These are phyloP conservation scores for Pogonophryne albipinna DNA, from an alignment of 2,797 vertebrate species.

Conservation along the genomic window DNA sequence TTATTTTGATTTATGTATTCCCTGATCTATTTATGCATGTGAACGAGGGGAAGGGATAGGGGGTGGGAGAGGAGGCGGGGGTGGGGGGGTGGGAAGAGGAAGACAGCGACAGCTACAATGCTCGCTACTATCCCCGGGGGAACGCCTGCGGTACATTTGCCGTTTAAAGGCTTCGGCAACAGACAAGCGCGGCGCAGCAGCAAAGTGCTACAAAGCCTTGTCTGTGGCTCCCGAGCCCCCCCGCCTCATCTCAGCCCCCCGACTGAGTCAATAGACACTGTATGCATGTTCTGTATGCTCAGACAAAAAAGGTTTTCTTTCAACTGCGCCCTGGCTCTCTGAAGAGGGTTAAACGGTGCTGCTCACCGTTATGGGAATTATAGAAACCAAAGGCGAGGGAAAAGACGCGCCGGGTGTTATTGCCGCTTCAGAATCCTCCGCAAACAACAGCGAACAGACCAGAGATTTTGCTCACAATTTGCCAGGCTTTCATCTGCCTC, in stretches of 20 bases:
- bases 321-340: constrained; percentile 72
- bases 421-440: constrained; percentile 62
- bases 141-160: constrained; percentile 84
- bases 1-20: constrained; percentile 90
- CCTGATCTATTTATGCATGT: constrained; percentile 88
- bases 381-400: constrained; percentile 68
- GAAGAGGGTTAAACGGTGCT: constrained; percentile 82
- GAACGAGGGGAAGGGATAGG: constrained; percentile 67
- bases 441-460: constrained; percentile 72
- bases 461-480: constrained; percentile 68
- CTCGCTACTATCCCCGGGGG: constrained; percentile 78
- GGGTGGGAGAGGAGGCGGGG: constrained; percentile 29
- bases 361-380: constrained; percentile 75
- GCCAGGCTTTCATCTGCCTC: constrained; percentile 75
- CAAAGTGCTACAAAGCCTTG: constrained; percentile 75
- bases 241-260: constrained; percentile 54
- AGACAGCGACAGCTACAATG: constrained; percentile 80
- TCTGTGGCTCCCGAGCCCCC: constrained; percentile 74
- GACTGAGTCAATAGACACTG: constrained; percentile 78
- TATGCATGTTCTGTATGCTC: constrained; percentile 81
- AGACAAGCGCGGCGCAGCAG: constrained; percentile 71
- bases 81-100: constrained; percentile 60
- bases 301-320: constrained; percentile 82
- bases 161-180: constrained; percentile 82
- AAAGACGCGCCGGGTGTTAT: constrained; percentile 61